Conservation (phyloP, 2,113 vertebrate species). For the Thamnaconus septentrionalis region DNA sequence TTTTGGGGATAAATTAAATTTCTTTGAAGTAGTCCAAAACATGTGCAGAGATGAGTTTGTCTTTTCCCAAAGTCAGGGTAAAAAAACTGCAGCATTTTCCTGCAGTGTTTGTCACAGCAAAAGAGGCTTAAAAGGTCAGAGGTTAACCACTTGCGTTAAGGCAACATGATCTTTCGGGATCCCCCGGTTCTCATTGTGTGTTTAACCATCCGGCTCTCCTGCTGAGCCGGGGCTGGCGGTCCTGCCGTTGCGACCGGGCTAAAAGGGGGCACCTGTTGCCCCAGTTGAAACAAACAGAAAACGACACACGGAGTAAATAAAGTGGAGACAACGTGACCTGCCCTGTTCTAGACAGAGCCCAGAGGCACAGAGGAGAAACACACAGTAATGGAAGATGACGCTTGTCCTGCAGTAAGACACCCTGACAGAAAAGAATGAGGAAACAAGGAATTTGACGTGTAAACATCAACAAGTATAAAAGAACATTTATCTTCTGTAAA, state of each 20-base stretch:
- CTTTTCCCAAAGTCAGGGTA: no score
- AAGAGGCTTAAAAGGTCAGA: no score
- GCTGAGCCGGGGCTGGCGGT: no score
- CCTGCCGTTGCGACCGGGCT: neutral
- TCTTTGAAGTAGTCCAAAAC: no score
- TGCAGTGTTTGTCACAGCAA: neutral
- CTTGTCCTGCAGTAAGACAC: constrained; percentile 52
- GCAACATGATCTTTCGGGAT: no score
- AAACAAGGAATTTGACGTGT: no score
- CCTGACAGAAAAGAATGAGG: constrained; percentile 10
- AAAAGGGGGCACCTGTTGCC: constrained; percentile 45
- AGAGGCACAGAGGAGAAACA: constrained; percentile 45
- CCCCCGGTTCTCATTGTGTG: no score
- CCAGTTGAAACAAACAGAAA: constrained; percentile 41
- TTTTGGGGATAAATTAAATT: no score
- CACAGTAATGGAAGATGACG: constrained; percentile 55
- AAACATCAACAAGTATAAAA: neutral
- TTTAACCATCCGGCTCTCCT: no score
- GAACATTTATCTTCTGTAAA: neutral
- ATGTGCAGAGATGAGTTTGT: no score
- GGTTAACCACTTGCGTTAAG: no score
- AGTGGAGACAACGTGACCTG: constrained; percentile 54
- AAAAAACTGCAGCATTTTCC: neutral
- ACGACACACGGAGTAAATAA: constrained; percentile 67
- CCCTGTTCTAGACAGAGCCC: constrained; percentile 34